Evolutionary conservation across 2,797 vertebrate species (phyloP), one percentile per base, ranked within the genome.

Genomic region (Emys orbicularis): DNA sequence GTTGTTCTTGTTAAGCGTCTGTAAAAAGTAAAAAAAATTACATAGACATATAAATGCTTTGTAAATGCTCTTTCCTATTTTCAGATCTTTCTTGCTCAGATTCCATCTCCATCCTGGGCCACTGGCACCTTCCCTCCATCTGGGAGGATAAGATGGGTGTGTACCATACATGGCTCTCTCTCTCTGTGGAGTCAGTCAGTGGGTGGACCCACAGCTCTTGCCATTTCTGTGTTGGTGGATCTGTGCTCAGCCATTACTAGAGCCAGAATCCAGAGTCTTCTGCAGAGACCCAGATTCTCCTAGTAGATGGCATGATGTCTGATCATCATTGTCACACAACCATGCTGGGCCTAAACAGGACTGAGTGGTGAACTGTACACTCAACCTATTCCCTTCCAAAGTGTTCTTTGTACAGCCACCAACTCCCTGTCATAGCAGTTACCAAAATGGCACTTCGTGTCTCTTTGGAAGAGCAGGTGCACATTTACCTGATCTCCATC

Each of bases 1-100:
- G 98, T 99, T 99, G 98, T 99, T 99, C 98, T 99, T 99, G 98
- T 99, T 99, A 98, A 99, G 98, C 4, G 99, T 99, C 99, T 99
- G 98, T 37, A 94, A 98, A 97, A 96, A 77, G 95, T 90, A 94
- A 92, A 96, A 96, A 92, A 19, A 90, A 57, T 90, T 95, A 92
- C 54, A 96, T 21, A 92, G 79, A 76, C 15, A 72, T 34, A 72
- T 93, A 87, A 93, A 49, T 53, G 50, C 83, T 37, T 19, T 47
- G 4, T 21, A 34, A 49, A 81, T 4, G 13, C 54, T 89, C 88
- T 68, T 79, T 44, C 68, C 96, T 96, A 83, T 94, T 86, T 96
- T 92, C 88, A 95, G 86, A 89, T 87, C 84, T 90, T 88, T 93
- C 95, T 97, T 93, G 92, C 95, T 97, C 93, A 93, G 86, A 93